These are phyloP conservation scores for Thaleichthys pacificus DNA, from an alignment of 2,797 vertebrate species.

Conservation along the genomic window DNA sequence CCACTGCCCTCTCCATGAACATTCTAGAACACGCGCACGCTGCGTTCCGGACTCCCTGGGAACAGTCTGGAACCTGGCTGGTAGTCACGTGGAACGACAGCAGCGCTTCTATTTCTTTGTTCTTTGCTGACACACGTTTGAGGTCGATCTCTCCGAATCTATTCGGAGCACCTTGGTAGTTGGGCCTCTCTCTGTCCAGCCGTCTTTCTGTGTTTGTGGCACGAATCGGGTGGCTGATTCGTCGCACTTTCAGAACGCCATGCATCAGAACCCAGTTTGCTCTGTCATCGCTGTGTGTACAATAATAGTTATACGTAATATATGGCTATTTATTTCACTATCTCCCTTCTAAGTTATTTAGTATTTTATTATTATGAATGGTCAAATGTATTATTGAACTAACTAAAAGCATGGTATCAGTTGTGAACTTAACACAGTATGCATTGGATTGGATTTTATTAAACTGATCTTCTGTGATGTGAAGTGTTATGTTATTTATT, in stretches of 20 bases:
- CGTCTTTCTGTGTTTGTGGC: slow-evolving; percentile 50
- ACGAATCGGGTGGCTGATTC: slow-evolving; percentile 58
- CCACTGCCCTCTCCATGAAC: slow-evolving; percentile 19
- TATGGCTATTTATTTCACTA: slow-evolving; percentile 47
- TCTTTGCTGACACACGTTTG: slow-evolving; percentile 32
- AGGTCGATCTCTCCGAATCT: slow-evolving; percentile 37
- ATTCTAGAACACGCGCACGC: slow-evolving; percentile 31
- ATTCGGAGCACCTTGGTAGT: slow-evolving; percentile 48
- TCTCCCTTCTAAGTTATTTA: slow-evolving; percentile 63
- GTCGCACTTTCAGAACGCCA: slow-evolving; percentile 70
- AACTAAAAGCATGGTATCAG: slow-evolving; percentile 62
- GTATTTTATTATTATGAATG: slow-evolving; percentile 58
- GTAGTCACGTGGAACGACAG: slow-evolving; percentile 11
- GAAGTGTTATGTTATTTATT: slow-evolving; percentile 46
- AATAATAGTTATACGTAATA: slow-evolving; percentile 23
- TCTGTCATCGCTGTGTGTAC: slow-evolving; percentile 64
- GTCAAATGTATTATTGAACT: slow-evolving; percentile 24
- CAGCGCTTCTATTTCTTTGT: slow-evolving; percentile 23
- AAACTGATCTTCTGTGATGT: slow-evolving; percentile 70
- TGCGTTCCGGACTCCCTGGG: background rate
- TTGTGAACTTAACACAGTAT: slow-evolving; percentile 45
- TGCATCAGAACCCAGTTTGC: slow-evolving; percentile 61
- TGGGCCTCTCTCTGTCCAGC: slow-evolving; percentile 44
- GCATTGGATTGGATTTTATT: slow-evolving; percentile 76
- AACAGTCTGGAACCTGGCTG: background rate